phyloP scores from a whole-genome alignment of 2,113 vertebrate genomes.

The Pterocles orientalis region DNA sequence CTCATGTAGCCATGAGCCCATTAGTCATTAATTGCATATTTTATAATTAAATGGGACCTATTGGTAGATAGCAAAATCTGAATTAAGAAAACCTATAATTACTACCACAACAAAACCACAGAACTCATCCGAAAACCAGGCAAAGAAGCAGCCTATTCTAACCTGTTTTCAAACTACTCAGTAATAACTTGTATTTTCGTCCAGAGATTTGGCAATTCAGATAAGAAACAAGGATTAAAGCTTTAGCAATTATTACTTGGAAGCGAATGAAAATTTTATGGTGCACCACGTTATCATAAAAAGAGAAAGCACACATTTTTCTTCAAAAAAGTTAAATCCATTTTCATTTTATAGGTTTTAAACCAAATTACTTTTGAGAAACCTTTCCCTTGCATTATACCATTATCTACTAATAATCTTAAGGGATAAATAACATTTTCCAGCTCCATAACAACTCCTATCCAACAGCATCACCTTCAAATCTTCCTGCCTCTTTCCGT shows the following conservation, averaged over 20 bases:
- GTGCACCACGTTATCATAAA: not conserved
- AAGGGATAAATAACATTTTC: not conserved
- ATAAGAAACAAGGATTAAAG: not conserved
- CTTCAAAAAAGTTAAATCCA: not conserved
- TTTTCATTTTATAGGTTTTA: not conserved
- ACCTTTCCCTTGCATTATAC: not conserved
- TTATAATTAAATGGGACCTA: slow-evolving; percentile 25
- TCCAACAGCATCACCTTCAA: not conserved
- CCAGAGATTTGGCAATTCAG: not conserved
- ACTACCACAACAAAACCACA: not conserved
- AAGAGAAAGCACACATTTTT: not conserved
- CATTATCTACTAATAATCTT: not conserved
- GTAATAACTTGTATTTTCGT: not conserved
- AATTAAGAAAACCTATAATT: not conserved
- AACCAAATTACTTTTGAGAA: not conserved
- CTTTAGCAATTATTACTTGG: not conserved
- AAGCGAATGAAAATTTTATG: not conserved
- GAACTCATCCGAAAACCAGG: not conserved
- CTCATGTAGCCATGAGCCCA: not conserved
- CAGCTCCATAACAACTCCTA: not conserved
- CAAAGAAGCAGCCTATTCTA: not conserved
- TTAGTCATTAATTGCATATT: slow-evolving; percentile 25
- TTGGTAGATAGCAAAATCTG: not conserved
- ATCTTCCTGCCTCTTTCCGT: not conserved
- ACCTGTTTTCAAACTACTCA: not conserved